A percentile compares a stretch with the other conserved stretches of the same genome.
Evolutionary conservation across 2,888 invertebrate genomes (phyloP).

Genomic region (Aspidapion aeneum): DNA sequence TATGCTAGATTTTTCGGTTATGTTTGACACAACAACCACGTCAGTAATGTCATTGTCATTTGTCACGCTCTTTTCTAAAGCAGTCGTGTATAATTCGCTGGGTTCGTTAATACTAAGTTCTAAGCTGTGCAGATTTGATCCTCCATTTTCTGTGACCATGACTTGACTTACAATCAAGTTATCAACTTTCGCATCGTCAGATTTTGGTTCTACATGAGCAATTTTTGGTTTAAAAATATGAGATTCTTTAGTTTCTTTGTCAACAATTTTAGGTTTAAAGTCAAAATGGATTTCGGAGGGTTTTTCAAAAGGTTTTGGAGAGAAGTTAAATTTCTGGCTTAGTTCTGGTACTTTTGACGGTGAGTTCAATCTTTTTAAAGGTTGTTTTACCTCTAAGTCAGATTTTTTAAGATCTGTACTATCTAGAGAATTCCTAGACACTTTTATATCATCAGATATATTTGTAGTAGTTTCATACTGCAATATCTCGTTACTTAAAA

Average conservation of each 20-base stretch:
- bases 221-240: slow-evolving; percentile 39
- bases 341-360: neutral
- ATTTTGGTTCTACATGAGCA: slow-evolving; percentile 17
- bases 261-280: neutral
- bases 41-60: slow-evolving; percentile 30
- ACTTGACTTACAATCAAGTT: slow-evolving; percentile 33
- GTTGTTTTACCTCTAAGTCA: neutral
- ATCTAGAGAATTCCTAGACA: slow-evolving; percentile 58
- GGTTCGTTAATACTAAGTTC: slow-evolving; percentile 39
- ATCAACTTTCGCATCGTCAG: slow-evolving; percentile 33
- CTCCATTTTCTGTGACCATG: slow-evolving; percentile 33
- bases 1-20: neutral
- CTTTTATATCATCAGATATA: slow-evolving; percentile 61
- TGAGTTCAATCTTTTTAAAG: neutral
- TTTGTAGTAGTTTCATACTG: slow-evolving; percentile 52
- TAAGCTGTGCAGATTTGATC: slow-evolving; percentile 36
- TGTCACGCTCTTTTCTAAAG: slow-evolving; percentile 47
- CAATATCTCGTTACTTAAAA: slow-evolving; percentile 40
- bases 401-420: slow-evolving; percentile 55
- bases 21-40: neutral
- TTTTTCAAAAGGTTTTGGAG: neutral
- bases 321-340: neutral
- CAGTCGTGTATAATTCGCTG: slow-evolving; percentile 47
- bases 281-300: neutral
- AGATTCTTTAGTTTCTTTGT: neutral